A percentile compares a stretch with the other conserved stretches of the same genome.
phyloP scores from a whole-genome alignment of 2,113 vertebrate species.

The Ammodytes marinus region DNA sequence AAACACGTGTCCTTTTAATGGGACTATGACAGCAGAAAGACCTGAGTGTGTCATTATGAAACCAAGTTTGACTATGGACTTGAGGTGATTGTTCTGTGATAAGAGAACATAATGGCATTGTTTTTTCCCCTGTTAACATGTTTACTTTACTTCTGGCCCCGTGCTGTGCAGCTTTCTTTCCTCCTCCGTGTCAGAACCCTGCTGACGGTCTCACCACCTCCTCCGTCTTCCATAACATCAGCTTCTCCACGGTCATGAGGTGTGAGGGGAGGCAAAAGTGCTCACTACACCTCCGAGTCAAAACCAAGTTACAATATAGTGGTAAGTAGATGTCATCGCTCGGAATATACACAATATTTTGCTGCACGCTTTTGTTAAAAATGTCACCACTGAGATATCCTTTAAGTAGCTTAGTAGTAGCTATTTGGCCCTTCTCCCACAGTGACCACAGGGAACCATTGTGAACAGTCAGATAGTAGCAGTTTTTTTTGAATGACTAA shows the following conservation, averaged over 20 bases:
- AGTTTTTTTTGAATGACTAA: not conserved
- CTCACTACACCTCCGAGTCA: constrained; percentile 84
- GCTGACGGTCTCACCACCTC: constrained; percentile 60
- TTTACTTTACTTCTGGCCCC: not conserved
- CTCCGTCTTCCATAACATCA: constrained; percentile 81
- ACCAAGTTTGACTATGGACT: not conserved
- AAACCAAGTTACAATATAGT: constrained; percentile 76
- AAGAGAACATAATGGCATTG: not conserved
- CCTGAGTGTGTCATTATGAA: not conserved
- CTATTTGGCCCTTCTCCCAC: not conserved
- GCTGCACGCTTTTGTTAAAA: not conserved
- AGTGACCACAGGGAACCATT: not conserved
- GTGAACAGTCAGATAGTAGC: too few species aligned
- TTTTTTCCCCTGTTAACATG: not conserved
- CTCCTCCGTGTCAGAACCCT: constrained; percentile 76
- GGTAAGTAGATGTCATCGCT: constrained; percentile 75
- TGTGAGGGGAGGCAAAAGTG: constrained; percentile 83
- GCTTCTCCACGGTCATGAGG: constrained; percentile 87
- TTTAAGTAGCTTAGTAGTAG: not conserved
- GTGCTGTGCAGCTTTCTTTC: constrained; percentile 54
- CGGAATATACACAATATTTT: not conserved
- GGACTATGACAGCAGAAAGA: not conserved
- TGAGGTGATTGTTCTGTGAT: not conserved
- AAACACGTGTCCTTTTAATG: not conserved
- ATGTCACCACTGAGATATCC: too few species aligned